Evolutionary conservation across 1,140 invertebrate genomes (phyloP).

Genomic region (Papilio polyxenes): DNA sequence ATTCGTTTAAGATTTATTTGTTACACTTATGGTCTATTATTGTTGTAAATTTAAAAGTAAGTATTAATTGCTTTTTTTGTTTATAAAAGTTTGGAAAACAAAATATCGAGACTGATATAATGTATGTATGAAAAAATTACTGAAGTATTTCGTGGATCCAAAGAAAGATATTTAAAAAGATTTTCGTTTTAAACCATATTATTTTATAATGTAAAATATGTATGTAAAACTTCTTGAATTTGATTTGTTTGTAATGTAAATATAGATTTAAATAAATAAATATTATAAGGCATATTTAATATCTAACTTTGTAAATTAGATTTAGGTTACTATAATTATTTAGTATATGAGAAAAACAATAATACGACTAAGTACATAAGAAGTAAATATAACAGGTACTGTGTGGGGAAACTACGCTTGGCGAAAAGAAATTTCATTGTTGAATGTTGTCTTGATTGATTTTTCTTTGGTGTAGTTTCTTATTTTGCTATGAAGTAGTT

Average conservation of each 20-base stretch:
- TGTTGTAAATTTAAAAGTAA: too few species aligned
- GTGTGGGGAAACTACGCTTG: slow-evolving; percentile 80
- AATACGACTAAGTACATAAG: slow-evolving; percentile 43
- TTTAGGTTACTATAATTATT: not conserved
- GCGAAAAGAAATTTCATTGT: slow-evolving; percentile 71
- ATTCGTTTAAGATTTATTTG: too few species aligned
- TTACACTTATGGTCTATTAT: too few species aligned
- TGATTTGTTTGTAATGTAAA: not conserved
- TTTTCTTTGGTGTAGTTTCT: slow-evolving; percentile 75
- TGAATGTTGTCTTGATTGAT: slow-evolving; percentile 71
- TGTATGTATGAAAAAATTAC: too few species aligned
- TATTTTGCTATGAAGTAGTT: slow-evolving; percentile 48
- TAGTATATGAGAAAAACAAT: slow-evolving; percentile 20
- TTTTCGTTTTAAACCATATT: too few species aligned
- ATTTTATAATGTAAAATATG: too few species aligned
- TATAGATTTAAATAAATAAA: not conserved
- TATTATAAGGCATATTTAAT: not conserved
- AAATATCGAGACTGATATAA: too few species aligned
- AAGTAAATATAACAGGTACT: slow-evolving; percentile 65
- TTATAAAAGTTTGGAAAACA: too few species aligned
- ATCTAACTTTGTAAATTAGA: not conserved
- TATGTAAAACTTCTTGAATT: not conserved
- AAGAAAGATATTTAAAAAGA: too few species aligned
- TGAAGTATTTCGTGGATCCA: too few species aligned
- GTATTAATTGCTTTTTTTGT: too few species aligned